phyloP scores from a whole-genome alignment of 1,140 invertebrate species.

The Hesperophylax magnus region DNA sequence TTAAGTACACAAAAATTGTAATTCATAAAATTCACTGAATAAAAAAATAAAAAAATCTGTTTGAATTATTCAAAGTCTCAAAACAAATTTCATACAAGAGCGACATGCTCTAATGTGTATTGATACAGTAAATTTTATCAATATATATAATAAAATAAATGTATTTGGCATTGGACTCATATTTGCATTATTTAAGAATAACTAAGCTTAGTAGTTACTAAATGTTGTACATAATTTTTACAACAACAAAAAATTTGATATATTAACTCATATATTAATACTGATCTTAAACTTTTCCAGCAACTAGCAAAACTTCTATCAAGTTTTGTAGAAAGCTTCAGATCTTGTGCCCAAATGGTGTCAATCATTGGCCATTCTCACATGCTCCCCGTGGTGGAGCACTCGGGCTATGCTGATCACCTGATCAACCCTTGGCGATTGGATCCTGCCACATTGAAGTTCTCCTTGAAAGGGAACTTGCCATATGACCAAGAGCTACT shows the following conservation, averaged over 20 bases:
- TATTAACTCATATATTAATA: not conserved
- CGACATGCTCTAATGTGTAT: no score
- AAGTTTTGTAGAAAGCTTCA: constrained; percentile 93
- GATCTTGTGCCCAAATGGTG: constrained; percentile 94
- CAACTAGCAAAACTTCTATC: constrained; percentile 88
- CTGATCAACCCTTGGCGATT: constrained; percentile 94
- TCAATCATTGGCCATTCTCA: constrained; percentile 91
- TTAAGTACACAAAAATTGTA: no score
- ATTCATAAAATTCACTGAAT: no score
- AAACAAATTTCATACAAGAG: no score
- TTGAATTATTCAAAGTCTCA: no score
- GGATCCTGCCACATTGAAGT: constrained; percentile 88
- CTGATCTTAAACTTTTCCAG: constrained; percentile 65
- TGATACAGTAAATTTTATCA: no score
- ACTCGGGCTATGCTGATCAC: constrained; percentile 88
- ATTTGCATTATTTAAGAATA: no score
- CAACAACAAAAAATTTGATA: not conserved
- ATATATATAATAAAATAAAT: no score
- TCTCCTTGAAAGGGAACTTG: constrained; percentile 90
- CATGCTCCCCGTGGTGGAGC: constrained; percentile 94
- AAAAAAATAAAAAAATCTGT: no score
- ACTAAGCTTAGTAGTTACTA: no score
- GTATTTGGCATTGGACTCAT: no score
- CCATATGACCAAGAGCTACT: constrained; percentile 93
- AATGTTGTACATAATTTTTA: not conserved